These are phyloP conservation scores for Euura lappo DNA, from an alignment of 1,140 invertebrate species.

Conservation along the genomic window DNA sequence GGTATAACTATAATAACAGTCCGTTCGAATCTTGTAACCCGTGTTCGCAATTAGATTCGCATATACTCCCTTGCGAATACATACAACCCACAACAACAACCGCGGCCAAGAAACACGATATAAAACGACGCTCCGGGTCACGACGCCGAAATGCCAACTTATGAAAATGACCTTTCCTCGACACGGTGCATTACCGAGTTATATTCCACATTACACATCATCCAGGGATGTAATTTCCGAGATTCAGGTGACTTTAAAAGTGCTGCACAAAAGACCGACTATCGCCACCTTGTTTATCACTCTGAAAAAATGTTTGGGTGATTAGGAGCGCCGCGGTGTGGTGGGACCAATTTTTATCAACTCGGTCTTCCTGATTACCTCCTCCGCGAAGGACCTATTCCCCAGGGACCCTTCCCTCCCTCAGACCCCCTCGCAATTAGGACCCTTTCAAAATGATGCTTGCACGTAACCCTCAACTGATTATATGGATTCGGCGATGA, in stretches of 20 bases:
- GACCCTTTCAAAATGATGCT: conserved; percentile 42
- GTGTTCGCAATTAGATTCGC: conserved; percentile 6
- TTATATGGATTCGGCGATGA: conserved; percentile 56
- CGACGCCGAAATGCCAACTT: conserved; percentile 1
- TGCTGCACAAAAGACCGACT: too few relatives aligned
- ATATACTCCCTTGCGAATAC: background rate
- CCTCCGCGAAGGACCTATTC: background rate
- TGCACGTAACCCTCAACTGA: conserved; percentile 49
- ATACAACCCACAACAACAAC: background rate
- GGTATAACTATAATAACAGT: background rate
- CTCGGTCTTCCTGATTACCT: too few relatives aligned
- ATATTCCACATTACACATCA: too few relatives aligned
- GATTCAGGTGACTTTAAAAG: too few relatives aligned
- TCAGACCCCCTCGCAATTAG: conserved; percentile 10
- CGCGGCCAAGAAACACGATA: background rate
- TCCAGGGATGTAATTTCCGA: too few relatives aligned
- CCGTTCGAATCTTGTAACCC: too few relatives aligned
- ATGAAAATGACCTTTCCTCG: background rate
- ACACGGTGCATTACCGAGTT: too few relatives aligned
- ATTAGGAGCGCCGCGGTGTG: too few relatives aligned
- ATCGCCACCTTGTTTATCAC: too few relatives aligned
- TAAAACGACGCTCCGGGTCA: background rate
- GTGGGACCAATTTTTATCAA: too few relatives aligned
- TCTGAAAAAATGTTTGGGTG: too few relatives aligned
- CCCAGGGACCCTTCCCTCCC: background rate